Base-by-base conservation (phyloP, 1,140 invertebrate genomes). In the Papilio aristodemus region DNA sequence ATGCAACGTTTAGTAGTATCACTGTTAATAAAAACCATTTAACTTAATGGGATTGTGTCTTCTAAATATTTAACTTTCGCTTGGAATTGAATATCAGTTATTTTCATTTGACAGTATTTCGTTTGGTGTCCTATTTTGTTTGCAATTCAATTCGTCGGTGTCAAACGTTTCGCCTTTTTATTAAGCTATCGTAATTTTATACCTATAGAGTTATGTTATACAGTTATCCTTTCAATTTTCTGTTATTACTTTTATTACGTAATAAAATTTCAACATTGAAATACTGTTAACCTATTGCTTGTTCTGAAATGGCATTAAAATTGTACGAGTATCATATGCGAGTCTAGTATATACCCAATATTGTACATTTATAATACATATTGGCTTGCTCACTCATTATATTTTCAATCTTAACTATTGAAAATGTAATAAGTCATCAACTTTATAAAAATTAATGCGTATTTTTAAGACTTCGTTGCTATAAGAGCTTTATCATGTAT, bases 141-240 rank as follows among this genome's bases (percentile, higher is more conserved):
- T 39, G 59, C 7, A 62, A 62, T 62, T 62, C 59, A 62, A 62
- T 62, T 62, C 59, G 59, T 62, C 36, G 59, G n/a, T 36, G 59
- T 39, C 59, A 62, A 62, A 39, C 27, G 37, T 62, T 62, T 62
- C 59, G 17, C 59, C 59, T 37, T 62, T 39, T 62, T 62, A 62
- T 62, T 62, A 38, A 62, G 59, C 36, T 17, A 39, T 62, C 59
- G 59, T 62, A 62, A 62, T 62, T 62, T 62, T 62, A 62, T 39
- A 62, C 17, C 59, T 22, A 62, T 62, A 39, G 14, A 62, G 59
- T 39, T 39, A 62, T 62, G 36, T 62, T 39, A n/a, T n/a, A n/a
- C n/a, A n/a, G n/a, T n/a, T n/a, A 62, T 62, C 36, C 59, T 62
- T 62, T 62, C 59, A 62, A 62, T 62, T 17, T 54, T 17, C 8